Base-by-base conservation (phyloP, 2,888 invertebrate species). In the Ernsta delagoae region DNA sequence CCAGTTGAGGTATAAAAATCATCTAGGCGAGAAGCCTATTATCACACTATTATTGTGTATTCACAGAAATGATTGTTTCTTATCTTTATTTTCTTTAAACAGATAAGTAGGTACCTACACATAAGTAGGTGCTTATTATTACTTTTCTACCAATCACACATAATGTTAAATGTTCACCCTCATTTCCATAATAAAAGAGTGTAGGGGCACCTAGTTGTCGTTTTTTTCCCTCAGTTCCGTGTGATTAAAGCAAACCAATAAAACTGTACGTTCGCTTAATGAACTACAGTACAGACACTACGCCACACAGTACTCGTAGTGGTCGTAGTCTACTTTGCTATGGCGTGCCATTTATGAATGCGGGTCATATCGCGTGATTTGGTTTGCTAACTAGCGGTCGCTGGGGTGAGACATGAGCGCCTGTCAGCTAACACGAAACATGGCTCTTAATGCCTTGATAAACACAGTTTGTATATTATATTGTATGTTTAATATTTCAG, bases 361-460 rank as follows among this genome's bases (percentile, higher is more conserved):
- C 59, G 59, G 66, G 66, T 59, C 79, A 82, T 83, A 85, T 85
- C 81, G 79, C 82, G 79, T 85, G 84, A 87, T 87, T 88, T 86
- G 86, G 85, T 85, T 87, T 83, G 84, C 84, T 80, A 85, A 85
- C 80, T 78, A 75, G 76, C 60, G 50, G 66, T 24, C 53, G 41
- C 59, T 69, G 57, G 72, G 75, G 80, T 81, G 83, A 84, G 83
- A 80, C 84, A 86, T 79, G 84, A 82, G 78, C 78, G 73, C 70
- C 78, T 82, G 83, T 84, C 86, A 80, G 77, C 74, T 72, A 36
- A 36, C 36, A 73, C 71, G 54, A 56, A 56, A 34, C 31, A 34
- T 34, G 57, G 50, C 65, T 50, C 48, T 50, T n/a, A 45, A 45
- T 64, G 43, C 56, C 57, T 36, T 45, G 61, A 48, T 61, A 48